Evolutionary conservation across 2,113 vertebrate species (phyloP).

Genomic region (Macquaria australasica): DNA sequence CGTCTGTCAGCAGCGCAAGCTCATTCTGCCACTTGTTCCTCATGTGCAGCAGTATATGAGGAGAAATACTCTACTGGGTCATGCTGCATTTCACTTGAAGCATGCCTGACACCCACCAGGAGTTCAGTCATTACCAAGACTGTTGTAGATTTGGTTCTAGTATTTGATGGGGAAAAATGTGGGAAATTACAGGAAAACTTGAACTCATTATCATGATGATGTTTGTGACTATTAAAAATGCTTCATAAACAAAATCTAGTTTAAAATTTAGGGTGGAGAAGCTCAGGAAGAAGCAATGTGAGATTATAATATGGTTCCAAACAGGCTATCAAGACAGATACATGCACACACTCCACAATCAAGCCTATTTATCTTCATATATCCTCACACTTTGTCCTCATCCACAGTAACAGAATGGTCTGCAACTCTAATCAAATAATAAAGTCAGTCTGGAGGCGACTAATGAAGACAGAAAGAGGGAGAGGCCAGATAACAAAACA

Average conservation of each 20-base stretch:
- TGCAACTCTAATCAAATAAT: not conserved
- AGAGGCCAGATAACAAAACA: not conserved
- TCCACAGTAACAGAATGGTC: not conserved
- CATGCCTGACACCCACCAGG: not conserved
- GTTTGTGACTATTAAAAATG: not conserved
- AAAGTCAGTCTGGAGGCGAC: not conserved
- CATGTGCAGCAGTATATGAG: conserved; percentile 2
- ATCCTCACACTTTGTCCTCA: not conserved
- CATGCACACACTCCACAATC: not conserved
- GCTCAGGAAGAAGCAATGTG: not conserved
- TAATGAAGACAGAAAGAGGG: not conserved
- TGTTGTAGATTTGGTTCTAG: not conserved
- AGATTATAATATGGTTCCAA: not conserved
- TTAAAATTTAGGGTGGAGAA: not conserved
- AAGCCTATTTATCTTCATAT: not conserved
- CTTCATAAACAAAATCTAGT: not conserved
- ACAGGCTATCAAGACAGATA: not conserved
- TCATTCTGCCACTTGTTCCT: conserved; percentile 51
- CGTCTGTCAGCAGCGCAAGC: conserved; percentile 41
- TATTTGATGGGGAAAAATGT: not conserved
- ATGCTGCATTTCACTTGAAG: conserved; percentile 6
- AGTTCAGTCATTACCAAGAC: not conserved
- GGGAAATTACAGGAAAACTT: not conserved
- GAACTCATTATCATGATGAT: not conserved
- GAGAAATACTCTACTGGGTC: not conserved